phyloP scores from a whole-genome alignment of 2,113 vertebrate species.

The Bostrychus sinensis region DNA sequence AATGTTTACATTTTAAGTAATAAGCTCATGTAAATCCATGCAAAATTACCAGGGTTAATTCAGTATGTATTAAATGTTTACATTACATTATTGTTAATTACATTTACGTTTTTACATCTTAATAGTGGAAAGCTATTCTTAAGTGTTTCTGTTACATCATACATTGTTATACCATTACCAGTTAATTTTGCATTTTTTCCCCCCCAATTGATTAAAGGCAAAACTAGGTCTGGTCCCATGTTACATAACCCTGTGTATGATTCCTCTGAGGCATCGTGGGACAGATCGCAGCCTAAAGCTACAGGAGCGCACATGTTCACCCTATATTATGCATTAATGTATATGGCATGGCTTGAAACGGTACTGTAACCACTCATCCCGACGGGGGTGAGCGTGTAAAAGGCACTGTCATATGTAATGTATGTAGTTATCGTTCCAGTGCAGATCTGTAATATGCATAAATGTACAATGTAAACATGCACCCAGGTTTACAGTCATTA shows the following conservation, averaged over 20 bases:
- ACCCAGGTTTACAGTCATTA: slow-evolving; percentile 30
- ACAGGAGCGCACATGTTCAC: slow-evolving; percentile 14
- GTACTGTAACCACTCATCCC: neutral
- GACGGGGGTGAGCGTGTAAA: neutral
- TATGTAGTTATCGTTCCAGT: neutral
- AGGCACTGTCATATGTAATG: neutral
- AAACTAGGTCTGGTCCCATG: slow-evolving; percentile 27
- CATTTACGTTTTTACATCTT: no score
- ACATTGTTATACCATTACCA: no score
- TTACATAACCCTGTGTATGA: slow-evolving; percentile 7
- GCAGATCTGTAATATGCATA: neutral
- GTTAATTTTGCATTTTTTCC: no score
- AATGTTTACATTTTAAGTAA: no score
- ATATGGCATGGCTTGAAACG: neutral
- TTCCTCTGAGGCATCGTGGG: slow-evolving; percentile 1
- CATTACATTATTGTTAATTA: no score
- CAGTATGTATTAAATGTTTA: no score
- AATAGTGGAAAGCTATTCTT: no score
- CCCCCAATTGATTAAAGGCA: slow-evolving; percentile 44
- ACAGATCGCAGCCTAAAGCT: slow-evolving; percentile 28
- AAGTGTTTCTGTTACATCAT: no score
- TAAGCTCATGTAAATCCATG: no score
- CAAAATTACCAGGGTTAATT: no score
- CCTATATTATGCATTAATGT: slow-evolving; percentile 8
- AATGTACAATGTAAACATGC: slow-evolving; percentile 13